phyloP scores from a whole-genome alignment of 2,797 vertebrate species.

The Gambelia wislizenii region DNA sequence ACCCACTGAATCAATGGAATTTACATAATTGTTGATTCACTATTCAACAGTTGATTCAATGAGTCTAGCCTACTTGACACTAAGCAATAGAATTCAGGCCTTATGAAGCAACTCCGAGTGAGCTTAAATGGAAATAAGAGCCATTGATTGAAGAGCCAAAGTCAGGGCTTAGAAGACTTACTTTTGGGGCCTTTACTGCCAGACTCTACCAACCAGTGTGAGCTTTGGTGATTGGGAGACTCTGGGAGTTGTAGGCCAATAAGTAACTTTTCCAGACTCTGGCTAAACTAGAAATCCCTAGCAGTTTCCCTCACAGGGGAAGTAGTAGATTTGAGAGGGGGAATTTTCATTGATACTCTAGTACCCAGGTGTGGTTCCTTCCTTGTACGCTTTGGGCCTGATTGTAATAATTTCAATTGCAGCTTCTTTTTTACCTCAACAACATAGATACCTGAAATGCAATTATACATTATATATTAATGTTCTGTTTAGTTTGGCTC shows the following conservation, averaged over 20 bases:
- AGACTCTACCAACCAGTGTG: too few relatives aligned
- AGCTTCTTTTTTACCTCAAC: background rate
- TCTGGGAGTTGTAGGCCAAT: too few relatives aligned
- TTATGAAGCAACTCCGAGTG: too few relatives aligned
- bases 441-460: background rate
- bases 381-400: background rate
- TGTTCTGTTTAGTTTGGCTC: background rate
- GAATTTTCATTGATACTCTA: background rate
- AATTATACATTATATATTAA: background rate
- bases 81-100: too few relatives aligned
- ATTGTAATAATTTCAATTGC: background rate
- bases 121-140: background rate
- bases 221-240: too few relatives aligned
- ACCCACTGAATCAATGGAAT: too few relatives aligned
- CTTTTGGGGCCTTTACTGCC: too few relatives aligned
- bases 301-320: background rate
- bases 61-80: too few relatives aligned
- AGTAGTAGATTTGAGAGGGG: background rate
- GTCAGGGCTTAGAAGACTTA: too few relatives aligned
- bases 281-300: background rate
- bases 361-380: background rate
- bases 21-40: too few relatives aligned
- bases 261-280: too few relatives aligned
- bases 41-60: too few relatives aligned
- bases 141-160: background rate